These are phyloP conservation scores for Danio jaintianensis DNA, from an alignment of 2,797 vertebrate genomes.

Conservation along the genomic window DNA sequence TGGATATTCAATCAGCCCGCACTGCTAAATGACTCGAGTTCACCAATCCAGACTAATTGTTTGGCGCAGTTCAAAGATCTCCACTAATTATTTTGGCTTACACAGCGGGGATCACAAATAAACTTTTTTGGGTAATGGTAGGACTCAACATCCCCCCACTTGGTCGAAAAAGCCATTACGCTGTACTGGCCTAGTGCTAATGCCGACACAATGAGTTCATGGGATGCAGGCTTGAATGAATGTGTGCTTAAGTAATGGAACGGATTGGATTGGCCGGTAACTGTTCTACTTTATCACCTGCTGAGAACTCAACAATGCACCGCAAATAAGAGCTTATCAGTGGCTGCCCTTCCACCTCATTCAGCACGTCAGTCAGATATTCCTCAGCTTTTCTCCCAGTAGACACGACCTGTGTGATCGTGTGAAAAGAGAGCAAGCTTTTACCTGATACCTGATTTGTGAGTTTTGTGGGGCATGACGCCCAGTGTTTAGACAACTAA, in stretches of 20 bases:
- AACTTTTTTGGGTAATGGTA: slow-evolving; percentile 9
- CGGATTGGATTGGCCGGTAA: slow-evolving; percentile 40
- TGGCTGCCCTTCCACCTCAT: slow-evolving; percentile 38
- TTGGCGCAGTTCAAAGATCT: slow-evolving; percentile 36
- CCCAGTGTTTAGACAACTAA: slow-evolving; percentile 50
- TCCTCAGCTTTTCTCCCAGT: slow-evolving; percentile 44
- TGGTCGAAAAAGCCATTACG: slow-evolving; percentile 28
- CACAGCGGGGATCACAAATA: slow-evolving; percentile 37
- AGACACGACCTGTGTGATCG: slow-evolving; percentile 57
- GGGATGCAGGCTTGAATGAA: slow-evolving; percentile 61
- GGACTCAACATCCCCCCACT: slow-evolving; percentile 25
- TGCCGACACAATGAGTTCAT: slow-evolving; percentile 67
- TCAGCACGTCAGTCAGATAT: slow-evolving; percentile 66
- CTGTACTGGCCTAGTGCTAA: slow-evolving; percentile 51
- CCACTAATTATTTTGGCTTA: slow-evolving; percentile 36
- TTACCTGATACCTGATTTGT: slow-evolving; percentile 61
- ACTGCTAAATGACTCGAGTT: background rate
- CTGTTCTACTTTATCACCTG: slow-evolving; percentile 63
- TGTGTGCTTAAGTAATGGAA: slow-evolving; percentile 73
- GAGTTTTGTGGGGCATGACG: slow-evolving; percentile 51
- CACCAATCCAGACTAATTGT: slow-evolving; percentile 30
- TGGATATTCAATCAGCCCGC: slow-evolving; percentile 42
- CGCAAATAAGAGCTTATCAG: slow-evolving; percentile 68
- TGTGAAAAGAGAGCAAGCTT: slow-evolving; percentile 58
- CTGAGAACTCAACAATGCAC: slow-evolving; percentile 67